phyloP scores from a whole-genome alignment of 2,797 vertebrate genomes.

The Crocidura indochinensis region DNA sequence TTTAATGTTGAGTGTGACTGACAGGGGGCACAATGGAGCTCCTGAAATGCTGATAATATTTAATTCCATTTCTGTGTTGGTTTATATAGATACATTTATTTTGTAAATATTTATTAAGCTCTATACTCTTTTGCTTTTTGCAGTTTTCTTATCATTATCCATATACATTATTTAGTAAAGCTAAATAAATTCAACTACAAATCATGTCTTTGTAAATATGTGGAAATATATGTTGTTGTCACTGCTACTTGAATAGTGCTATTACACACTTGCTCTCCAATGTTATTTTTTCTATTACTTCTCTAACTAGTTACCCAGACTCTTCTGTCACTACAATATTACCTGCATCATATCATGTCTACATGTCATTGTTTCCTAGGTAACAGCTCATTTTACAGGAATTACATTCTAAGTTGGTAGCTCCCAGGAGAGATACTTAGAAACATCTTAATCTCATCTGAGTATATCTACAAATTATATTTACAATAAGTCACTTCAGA shows the following conservation, averaged over 20 bases:
- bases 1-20: background rate
- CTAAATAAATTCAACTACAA: too few relatives aligned
- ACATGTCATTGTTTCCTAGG: conserved; percentile 81
- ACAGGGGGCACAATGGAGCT: background rate
- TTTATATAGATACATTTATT: background rate
- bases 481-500: conserved; percentile 71
- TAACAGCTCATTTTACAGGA: conserved; percentile 79
- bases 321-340: conserved; percentile 77
- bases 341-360: conserved; percentile 77
- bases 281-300: conserved; percentile 55
- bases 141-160: too few relatives aligned
- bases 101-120: conserved; percentile 21
- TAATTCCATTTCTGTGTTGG: conserved; percentile 11
- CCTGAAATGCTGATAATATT: conserved; percentile 12
- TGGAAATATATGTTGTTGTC: conserved; percentile 10
- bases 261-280: conserved; percentile 57
- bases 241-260: conserved; percentile 50
- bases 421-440: conserved; percentile 78
- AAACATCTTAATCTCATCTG: conserved; percentile 80
- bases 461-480: conserved; percentile 80
- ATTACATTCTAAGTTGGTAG: conserved; percentile 74
- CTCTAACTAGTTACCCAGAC: conserved; percentile 70
- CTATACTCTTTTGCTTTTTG: background rate
- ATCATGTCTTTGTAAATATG: background rate
- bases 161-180: too few relatives aligned